Conservation (phyloP, 2,113 vertebrate genomes). For the Ictidomys tridecemlineatus region DNA sequence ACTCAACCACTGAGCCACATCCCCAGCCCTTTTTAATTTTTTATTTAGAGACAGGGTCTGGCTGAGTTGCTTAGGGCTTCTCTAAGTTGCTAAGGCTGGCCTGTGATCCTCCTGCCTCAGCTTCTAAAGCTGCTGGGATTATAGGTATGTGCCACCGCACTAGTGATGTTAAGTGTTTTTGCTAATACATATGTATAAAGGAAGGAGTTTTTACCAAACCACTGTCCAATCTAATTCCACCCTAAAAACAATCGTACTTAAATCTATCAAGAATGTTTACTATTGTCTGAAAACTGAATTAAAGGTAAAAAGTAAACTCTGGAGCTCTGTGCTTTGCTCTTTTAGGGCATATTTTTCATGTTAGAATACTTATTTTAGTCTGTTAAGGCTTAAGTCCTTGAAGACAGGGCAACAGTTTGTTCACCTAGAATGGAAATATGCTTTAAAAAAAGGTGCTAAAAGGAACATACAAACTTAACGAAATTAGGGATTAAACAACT, state of each 20-base stretch:
- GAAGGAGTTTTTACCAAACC: conserved; percentile 26
- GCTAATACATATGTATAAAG: conserved; percentile 24
- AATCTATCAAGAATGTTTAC: conserved; percentile 33
- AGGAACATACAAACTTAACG: neutral
- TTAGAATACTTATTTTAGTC: conserved; percentile 25
- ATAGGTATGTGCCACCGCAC: no score
- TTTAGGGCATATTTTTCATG: neutral
- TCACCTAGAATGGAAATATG: neutral
- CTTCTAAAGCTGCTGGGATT: no score
- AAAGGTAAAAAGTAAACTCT: neutral
- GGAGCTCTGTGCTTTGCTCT: neutral
- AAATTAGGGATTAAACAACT: no score
- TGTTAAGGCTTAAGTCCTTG: neutral
- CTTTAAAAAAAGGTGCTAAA: neutral
- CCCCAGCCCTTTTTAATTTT: no score
- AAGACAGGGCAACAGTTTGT: neutral
- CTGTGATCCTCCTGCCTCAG: no score
- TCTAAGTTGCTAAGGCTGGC: no score
- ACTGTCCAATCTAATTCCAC: neutral
- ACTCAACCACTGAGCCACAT: no score
- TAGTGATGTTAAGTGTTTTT: neutral
- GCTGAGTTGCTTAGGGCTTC: no score
- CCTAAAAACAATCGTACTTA: neutral
- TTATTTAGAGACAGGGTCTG: no score
- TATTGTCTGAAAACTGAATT: neutral